Evolutionary conservation across 2,113 vertebrate species (phyloP).

Genomic region (Puffinus mauretanicus): DNA sequence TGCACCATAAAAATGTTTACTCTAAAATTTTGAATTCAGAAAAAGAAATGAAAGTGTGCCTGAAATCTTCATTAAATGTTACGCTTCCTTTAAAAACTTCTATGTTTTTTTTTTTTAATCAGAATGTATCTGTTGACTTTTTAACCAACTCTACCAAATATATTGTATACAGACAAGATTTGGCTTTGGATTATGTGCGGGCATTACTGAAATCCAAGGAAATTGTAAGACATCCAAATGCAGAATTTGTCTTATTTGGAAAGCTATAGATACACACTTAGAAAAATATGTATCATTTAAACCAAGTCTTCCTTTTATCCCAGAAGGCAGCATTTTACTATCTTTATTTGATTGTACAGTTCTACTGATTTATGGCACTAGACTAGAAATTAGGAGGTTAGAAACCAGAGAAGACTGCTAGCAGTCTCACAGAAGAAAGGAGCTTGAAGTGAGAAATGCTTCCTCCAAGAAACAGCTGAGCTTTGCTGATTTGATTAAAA

Average conservation of each 20-base stretch:
- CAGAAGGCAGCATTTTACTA: not conserved
- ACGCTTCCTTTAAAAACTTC: not conserved
- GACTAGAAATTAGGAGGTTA: not conserved
- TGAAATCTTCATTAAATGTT: not conserved
- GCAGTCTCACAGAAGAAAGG: not conserved
- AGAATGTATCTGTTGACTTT: not conserved
- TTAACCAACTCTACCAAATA: not conserved
- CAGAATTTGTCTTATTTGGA: not conserved
- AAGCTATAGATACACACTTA: not conserved
- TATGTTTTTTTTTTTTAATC: not conserved
- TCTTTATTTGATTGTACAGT: not conserved
- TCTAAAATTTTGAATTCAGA: not conserved
- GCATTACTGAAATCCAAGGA: not conserved
- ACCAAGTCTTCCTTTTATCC: not conserved
- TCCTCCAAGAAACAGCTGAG: not conserved
- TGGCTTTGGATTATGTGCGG: not conserved
- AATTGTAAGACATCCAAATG: not conserved
- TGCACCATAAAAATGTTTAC: not conserved
- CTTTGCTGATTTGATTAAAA: not conserved
- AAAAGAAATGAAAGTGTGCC: not conserved
- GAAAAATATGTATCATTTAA: not conserved
- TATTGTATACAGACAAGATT: not conserved
- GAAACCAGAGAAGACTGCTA: not conserved
- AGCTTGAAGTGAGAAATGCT: not conserved
- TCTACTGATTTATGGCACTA: not conserved